Base-by-base conservation (phyloP, 1,140 invertebrate genomes). In the Chironomus tepperi region DNA sequence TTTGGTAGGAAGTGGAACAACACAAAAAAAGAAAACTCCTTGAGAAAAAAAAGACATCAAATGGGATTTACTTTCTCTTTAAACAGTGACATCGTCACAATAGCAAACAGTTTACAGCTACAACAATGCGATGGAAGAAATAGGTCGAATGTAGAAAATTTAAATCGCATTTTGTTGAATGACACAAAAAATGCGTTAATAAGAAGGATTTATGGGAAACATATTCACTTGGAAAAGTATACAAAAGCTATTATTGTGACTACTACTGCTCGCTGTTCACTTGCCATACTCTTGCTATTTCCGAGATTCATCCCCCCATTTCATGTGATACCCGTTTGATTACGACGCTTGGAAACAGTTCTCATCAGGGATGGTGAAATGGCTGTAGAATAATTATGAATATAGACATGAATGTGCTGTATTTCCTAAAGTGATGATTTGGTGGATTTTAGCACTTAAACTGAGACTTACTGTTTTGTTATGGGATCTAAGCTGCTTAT, bases 111-210 rank as follows among this genome's bases (percentile, higher is more conserved):
- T n/a, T 1, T 5, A 0, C 12, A 12, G n/a, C 47, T n/a, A n/a
- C 47, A 57, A 15, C 47, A 57, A n/a, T 3, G 12, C 24, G 15
- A n/a, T 47, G 43, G 43, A 47, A 47, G 43, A 47, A 57, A 12
- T 57, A 57, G 47, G 47, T 57, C 47, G 47, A 57, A n/a, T n/a
- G n/a, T n/a, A n/a, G n/a, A n/a, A n/a, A 34, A 34, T 34, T 34
- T 34, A 34, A 34, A 34, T 34, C 24, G 24, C 24, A 34, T 34
- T 34, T 34, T 34, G 24, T 34, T 34, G 24, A 34, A 18, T 70
- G 19, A 70, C 65, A 70, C 16, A 70, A 70, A 21, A 70, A 70
- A 70, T 70, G 65, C 65, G 65, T 70, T 70, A 34, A 19, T 70
- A 18, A 21, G 65, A 70, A 70, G 65, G 65, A 70, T 70, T 70